Conservation (phyloP, 1,140 invertebrate species). For the Cydia pomonella region DNA sequence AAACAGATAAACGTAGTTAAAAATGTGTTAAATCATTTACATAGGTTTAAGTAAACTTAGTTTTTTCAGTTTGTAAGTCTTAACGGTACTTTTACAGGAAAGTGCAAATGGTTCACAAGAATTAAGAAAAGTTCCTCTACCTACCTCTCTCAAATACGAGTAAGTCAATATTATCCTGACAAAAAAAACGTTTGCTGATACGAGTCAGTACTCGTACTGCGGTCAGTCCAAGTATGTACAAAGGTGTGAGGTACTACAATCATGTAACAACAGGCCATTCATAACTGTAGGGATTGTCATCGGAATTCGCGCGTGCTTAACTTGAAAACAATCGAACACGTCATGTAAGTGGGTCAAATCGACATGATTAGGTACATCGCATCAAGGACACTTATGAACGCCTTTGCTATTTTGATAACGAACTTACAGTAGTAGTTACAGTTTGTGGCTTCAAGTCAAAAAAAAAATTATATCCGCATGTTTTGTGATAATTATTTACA, state of each 20-base stretch:
- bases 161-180: too few species aligned
- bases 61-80: neutral
- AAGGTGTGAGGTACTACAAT: neutral
- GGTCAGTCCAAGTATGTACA: too few species aligned
- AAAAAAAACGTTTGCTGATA: too few species aligned
- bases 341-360: neutral
- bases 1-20: conserved; percentile 3
- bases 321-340: neutral
- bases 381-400: neutral
- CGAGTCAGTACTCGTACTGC: too few species aligned
- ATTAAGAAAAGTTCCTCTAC: too few species aligned
- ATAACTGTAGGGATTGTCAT: conserved; percentile 19
- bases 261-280: neutral
- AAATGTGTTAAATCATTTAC: neutral
- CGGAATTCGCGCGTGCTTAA: neutral
- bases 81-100: neutral
- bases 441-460: too few species aligned
- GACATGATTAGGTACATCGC: neutral
- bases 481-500: too few species aligned
- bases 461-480: too few species aligned
- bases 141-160: too few species aligned
- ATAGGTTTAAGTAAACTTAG: neutral
- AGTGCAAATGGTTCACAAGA: neutral
- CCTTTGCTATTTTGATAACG: neutral
- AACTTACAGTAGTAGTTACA: too few species aligned